Evolutionary conservation across 2,888 invertebrate genomes (phyloP), one percentile per base, ranked within the genome.

Genomic region (Chydorus sphaericus): DNA sequence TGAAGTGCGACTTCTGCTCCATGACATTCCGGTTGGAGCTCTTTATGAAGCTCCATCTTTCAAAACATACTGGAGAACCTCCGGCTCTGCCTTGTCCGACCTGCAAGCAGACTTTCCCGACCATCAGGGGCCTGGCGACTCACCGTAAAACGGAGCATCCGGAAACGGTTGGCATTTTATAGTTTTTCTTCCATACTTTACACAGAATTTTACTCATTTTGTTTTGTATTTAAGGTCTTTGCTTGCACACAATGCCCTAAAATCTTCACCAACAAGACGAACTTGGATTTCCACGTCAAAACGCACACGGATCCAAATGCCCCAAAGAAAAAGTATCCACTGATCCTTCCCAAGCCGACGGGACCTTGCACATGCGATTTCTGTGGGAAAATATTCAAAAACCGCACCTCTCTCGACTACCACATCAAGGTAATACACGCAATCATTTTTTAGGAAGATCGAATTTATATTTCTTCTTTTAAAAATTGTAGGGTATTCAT

Each of bases 381-480:
- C 56, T 68, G 68, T 59, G 63, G 62, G 52, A 68, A 68, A 59
- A 59, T 60, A 23, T 68, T 68, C 58, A 65, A 66, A 2, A 66
- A 67, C 55, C 68, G 68, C 55, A 66, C 68, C 1, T 67, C 68
- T 1, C 60, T 68, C 8, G 66, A 68, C 60, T 66, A 67, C n/a
- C 67, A 68, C 58, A 64, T 66, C 11, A 44, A 44, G 44, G 44
- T 23, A 8, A 14, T 14, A 14, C 20, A n/a, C n/a, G n/a, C n/a
- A n/a, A n/a, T n/a, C n/a, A n/a, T n/a, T n/a, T n/a, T n/a, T n/a
- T n/a, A n/a, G n/a, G 33, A 33, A 33, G 33, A 33, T 33, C 33
- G 14, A 33, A 33, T 8, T 39, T 4, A 18, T 39, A 16, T 39
- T 39, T 3, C 3, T 23, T 44, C 11, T 6, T 6, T 20, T 26